Conservation (phyloP, 2,888 invertebrate species). For the Scaptomyza reducta region DNA sequence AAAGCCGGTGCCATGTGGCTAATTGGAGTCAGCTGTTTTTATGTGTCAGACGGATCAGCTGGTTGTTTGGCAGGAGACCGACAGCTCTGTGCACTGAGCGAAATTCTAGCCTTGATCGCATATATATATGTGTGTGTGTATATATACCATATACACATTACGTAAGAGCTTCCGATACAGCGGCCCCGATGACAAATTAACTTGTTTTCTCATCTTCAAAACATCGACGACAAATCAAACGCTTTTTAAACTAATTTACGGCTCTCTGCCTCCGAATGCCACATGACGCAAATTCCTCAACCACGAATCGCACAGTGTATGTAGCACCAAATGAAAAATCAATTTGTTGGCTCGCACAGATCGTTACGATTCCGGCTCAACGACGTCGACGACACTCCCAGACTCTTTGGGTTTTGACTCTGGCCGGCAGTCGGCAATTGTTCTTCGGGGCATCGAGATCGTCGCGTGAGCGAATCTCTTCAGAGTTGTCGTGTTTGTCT, state of each 20-base stretch:
- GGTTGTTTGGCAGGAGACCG: slow-evolving; percentile 61
- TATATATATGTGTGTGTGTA: background rate
- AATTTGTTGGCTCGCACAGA: slow-evolving; percentile 64
- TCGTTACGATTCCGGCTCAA: slow-evolving; percentile 43
- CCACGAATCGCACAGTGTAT: slow-evolving; percentile 46
- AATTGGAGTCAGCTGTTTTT: slow-evolving; percentile 78
- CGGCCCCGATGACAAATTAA: slow-evolving; percentile 27
- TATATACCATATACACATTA: slow-evolving; percentile 12
- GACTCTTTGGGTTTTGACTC: slow-evolving; percentile 44
- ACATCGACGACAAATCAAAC: slow-evolving; percentile 55
- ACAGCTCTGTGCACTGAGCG: slow-evolving; percentile 52
- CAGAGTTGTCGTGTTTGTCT: background rate
- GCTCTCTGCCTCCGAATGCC: slow-evolving; percentile 21
- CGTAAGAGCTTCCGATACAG: slow-evolving; percentile 28
- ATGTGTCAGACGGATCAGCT: slow-evolving; percentile 63
- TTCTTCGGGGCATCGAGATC: slow-evolving; percentile 48
- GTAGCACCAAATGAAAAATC: slow-evolving; percentile 71
- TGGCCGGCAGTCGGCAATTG: slow-evolving; percentile 58
- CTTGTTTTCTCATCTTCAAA: slow-evolving; percentile 5
- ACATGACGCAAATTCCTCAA: slow-evolving; percentile 14
- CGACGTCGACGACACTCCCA: slow-evolving; percentile 20
- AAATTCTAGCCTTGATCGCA: slow-evolving; percentile 32
- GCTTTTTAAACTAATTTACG: slow-evolving; percentile 59
- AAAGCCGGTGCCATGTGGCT: slow-evolving; percentile 63
- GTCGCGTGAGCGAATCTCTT: slow-evolving; percentile 10